These are phyloP conservation scores for Cacoxenus indagator DNA, from an alignment of 2,888 invertebrate genomes.

Conservation along the genomic window DNA sequence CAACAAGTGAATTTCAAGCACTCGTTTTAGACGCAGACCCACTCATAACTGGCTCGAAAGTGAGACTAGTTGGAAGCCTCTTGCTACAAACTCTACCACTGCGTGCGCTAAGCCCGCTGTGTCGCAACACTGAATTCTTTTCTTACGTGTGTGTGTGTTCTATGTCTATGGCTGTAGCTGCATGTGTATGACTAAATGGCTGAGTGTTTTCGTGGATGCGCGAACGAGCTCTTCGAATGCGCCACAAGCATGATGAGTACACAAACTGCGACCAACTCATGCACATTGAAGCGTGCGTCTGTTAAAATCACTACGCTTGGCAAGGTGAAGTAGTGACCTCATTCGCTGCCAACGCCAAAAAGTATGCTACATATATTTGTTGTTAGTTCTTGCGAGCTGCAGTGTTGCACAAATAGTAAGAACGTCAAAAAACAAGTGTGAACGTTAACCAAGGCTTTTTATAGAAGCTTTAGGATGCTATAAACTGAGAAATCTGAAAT, in stretches of 20 bases:
- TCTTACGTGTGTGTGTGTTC: not conserved
- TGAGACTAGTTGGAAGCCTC: not conserved
- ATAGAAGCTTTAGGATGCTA: too few species aligned
- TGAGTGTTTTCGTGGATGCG: not conserved
- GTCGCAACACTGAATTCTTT: not conserved
- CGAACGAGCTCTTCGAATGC: not conserved
- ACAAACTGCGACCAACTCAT: not conserved
- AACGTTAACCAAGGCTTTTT: too few species aligned
- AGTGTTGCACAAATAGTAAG: not conserved
- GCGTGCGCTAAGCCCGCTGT: not conserved
- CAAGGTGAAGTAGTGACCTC: slow-evolving; percentile 23
- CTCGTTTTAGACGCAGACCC: not conserved
- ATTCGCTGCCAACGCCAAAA: slow-evolving; percentile 19
- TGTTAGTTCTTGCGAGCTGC: not conserved
- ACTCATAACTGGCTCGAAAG: not conserved
- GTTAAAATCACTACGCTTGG: not conserved
- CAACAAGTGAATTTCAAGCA: slow-evolving; percentile 21
- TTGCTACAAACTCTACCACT: not conserved
- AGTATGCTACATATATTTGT: slow-evolving; percentile 5
- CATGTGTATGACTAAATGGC: not conserved
- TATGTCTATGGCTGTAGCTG: not conserved
- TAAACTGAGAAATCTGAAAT: too few species aligned
- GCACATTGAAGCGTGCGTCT: too few species aligned
- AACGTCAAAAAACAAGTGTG: slow-evolving; percentile 8
- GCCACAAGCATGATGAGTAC: slow-evolving; percentile 12